Evolutionary conservation across 2,888 invertebrate species (phyloP), one percentile per base, ranked within the genome.

Genomic region (Drosophila diplacantha): DNA sequence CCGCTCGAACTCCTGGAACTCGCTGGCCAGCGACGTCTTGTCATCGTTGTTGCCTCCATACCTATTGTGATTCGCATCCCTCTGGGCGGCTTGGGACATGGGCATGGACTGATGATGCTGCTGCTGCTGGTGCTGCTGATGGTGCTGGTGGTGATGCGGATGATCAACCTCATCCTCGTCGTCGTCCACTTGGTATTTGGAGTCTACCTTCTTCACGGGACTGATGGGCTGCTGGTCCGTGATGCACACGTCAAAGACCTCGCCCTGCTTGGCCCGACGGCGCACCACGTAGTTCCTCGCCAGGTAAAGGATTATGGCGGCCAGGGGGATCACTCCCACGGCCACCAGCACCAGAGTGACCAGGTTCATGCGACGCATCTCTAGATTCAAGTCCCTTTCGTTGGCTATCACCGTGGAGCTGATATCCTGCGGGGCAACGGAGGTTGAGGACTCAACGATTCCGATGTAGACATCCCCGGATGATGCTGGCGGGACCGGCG

Each of bases 1-100:
- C 70, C 95, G 90, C 1, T 95, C 93, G 83, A 95, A 95, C 85
- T 95, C 95, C 91, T 86, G 86, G 6, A 56, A 81, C 22, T 81
- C 80, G 37, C 86, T 87, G 37, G 85, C 77, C 46, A 88, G 75
- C 1, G 88, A 88, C 14, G 85, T 85, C 22, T 87, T 86, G 26
- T 87, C 86, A 38, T 84, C 86, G n/a, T 59, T 67, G 18, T 49
- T 52, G 14, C 3, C 14, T 2, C 35, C 54, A 16, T 80, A 85
- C 31, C 81, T 76, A 62, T 67, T 77, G 55, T 81, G 77, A 37
- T 83, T 84, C 5, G 71, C 71, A 57, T 83, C 84, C n/a, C 83
- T 74, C 2, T 44, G 57, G 5, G 54, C 6, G 0, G 46, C 35
- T 24, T 62, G 70, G 8, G 58, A 54, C 66, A 67, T 59, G 7